A percentile compares a stretch with the other conserved stretches of the same genome.
Evolutionary conservation across 2,113 vertebrate genomes (phyloP).

Genomic region (Rhagologus leucostigma): DNA sequence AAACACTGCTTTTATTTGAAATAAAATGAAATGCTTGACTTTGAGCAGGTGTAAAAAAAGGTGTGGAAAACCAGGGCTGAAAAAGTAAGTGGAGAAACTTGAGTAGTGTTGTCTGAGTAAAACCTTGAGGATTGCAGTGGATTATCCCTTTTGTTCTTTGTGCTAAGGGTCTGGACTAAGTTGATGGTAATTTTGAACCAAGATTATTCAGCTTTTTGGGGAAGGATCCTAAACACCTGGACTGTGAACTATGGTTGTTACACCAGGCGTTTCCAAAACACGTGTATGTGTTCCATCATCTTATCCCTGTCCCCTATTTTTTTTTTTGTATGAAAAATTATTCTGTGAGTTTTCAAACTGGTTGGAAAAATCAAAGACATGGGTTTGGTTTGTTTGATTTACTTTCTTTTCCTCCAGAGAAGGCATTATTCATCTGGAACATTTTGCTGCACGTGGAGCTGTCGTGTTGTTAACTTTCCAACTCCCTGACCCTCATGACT

Average conservation of each 20-base stretch:
- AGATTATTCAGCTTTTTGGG: background rate
- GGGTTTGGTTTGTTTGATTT: background rate
- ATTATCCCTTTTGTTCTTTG: background rate
- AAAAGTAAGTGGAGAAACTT: background rate
- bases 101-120: background rate
- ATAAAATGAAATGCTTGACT: background rate
- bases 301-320: rapidly evolving
- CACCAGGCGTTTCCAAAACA: background rate
- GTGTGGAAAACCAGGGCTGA: background rate
- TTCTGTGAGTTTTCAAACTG: background rate
- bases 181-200: background rate
- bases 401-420: background rate
- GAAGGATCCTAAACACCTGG: background rate
- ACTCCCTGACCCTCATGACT: background rate
- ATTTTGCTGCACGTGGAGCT: background rate
- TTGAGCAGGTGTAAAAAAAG: background rate
- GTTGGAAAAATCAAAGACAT: background rate
- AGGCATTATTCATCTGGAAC: background rate
- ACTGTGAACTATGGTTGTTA: background rate
- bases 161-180: background rate
- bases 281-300: rapidly evolving
- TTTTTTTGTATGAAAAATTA: background rate
- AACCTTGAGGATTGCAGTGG: background rate
- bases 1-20: background rate
- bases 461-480: background rate